Evolutionary conservation across 2,797 vertebrate species (phyloP), one percentile per base, ranked within the genome.

Genomic region (Acanthiza pusilla): DNA sequence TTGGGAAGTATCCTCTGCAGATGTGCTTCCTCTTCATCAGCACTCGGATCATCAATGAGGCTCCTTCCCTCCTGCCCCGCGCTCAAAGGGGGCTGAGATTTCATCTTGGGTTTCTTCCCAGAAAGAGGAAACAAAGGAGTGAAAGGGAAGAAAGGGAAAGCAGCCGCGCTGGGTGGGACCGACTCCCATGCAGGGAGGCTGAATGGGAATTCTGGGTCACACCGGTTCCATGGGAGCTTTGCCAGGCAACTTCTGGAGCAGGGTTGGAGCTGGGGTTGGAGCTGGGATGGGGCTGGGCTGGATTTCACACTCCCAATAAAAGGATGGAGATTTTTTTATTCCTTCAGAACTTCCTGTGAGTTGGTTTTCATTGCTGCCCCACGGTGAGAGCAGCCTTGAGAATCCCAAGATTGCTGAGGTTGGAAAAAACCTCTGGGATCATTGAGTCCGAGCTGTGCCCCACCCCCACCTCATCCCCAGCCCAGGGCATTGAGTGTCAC

Each of bases 21-120:
- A 94, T 91, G 88, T 66, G 66, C 55, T 89, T 88, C 90, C 77
- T 82, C 85, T 82, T 89, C 89, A 53, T 86, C 88, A 81, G 76
- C 48, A 61, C 53, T 48, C 55, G 32, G 53, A 48, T 23, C 70
- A 85, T 43, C 79, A 45, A 23, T 53, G 57, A 36, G 58, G 62
- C 19, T 61, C 86, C 83, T 88, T 86, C 78, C 88, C 86, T 68
- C 53, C 71, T 91, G 91, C 70, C 82, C 88, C 58, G 53, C 5
- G 5, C 91, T 93, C 73, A n/a, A 27, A 82, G n/a, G 65, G 91
- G 91, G 79, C 71, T 82, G 80, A 20, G 51, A 55, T 75, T 93
- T 75, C 79, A 36, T 75, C 73, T 75, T 63, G 16, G 15, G 55
- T 21, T 58, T 7, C 19, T 70, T 67, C 38, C 57, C 77, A 57